Percentiles rank a stretch among this genome's conserved stretches.
Evolutionary conservation across 2,113 vertebrate species (phyloP).

Genomic region (Recurvirostra avosetta): DNA sequence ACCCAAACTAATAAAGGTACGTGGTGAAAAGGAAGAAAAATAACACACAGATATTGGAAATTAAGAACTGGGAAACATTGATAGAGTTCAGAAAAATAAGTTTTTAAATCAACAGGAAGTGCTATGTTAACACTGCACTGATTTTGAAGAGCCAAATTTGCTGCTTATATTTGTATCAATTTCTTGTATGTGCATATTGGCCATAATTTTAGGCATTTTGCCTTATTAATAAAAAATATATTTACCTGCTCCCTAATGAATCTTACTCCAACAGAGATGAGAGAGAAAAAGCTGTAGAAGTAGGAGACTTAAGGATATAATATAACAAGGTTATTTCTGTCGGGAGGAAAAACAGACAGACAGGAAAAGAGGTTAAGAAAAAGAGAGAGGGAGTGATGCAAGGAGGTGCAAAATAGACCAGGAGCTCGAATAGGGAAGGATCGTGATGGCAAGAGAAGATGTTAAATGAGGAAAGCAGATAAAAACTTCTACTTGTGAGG

Average conservation of each 20-base stretch:
- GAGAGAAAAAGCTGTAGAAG: background rate
- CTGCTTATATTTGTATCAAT: background rate
- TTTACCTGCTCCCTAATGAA: background rate
- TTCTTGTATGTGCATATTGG: background rate
- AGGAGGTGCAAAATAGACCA: background rate
- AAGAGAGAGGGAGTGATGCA: background rate
- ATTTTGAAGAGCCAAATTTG: background rate
- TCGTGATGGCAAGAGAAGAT: background rate
- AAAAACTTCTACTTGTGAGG: background rate
- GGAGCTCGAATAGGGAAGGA: background rate
- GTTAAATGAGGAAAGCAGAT: background rate
- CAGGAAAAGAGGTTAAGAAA: background rate
- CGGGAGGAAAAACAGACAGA: background rate
- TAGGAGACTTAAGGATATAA: background rate
- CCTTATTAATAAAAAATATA: background rate
- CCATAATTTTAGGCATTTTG: background rate
- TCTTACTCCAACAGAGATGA: background rate
- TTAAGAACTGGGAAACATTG: background rate
- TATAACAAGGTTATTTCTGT: background rate
- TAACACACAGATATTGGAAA: background rate
- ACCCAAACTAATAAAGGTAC: background rate
- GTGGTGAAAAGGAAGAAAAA: background rate
- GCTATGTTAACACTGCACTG: background rate
- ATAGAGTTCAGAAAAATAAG: background rate
- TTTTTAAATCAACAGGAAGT: background rate